Conservation (phyloP, 2,888 invertebrate genomes). For the Nemoura dubitans region DNA sequence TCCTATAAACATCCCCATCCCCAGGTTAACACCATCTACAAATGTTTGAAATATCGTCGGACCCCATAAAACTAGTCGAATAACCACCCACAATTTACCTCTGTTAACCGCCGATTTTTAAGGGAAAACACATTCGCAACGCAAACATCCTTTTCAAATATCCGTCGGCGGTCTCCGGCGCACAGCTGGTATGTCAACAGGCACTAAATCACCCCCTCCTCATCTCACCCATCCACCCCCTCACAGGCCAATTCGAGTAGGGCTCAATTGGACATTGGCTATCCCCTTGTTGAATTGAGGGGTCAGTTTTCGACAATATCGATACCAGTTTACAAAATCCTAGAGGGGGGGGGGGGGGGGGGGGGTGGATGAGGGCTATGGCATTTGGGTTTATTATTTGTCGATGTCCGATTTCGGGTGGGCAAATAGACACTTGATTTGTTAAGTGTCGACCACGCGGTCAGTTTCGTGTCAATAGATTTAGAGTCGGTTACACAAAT, state of each 20-base stretch:
- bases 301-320: slow-evolving; percentile 15
- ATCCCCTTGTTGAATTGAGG: background rate
- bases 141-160: slow-evolving; percentile 40
- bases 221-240: background rate
- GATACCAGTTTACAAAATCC: background rate
- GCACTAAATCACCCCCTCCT: slow-evolving; percentile 18
- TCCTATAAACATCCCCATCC: slow-evolving; percentile 1
- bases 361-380: background rate
- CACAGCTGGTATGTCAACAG: slow-evolving; percentile 39
- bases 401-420: background rate
- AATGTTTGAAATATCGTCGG: background rate
- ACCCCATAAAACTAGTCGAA: background rate
- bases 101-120: background rate
- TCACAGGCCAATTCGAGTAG: background rate
- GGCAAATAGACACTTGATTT: slow-evolving; percentile 2
- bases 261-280: background rate
- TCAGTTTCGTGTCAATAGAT: slow-evolving; percentile 10
- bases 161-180: background rate
- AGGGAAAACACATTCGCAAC: slow-evolving; percentile 16
- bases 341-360: background rate
- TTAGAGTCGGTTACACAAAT: background rate
- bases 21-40: background rate
- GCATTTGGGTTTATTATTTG: background rate
- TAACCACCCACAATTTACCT: slow-evolving; percentile 1
- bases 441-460: background rate